These are phyloP conservation scores for Phainopepla nitens DNA, from an alignment of 2,113 vertebrate species.

Conservation along the genomic window DNA sequence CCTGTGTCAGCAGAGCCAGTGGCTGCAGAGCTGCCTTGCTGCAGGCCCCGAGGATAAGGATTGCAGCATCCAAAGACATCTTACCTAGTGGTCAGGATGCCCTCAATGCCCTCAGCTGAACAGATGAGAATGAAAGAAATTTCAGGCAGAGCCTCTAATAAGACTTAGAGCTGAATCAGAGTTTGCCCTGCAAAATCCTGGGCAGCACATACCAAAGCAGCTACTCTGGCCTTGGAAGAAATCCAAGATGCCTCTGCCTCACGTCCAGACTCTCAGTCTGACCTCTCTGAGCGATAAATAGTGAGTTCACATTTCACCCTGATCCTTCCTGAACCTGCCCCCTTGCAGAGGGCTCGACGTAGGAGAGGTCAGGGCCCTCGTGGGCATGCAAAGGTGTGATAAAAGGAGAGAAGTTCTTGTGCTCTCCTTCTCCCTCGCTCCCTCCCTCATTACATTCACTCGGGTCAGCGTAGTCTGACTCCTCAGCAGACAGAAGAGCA, in stretches of 20 bases:
- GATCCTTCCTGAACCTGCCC: constrained; percentile 46
- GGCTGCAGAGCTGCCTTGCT: not conserved
- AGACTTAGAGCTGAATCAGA: constrained; percentile 39
- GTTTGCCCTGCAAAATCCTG: constrained; percentile 44
- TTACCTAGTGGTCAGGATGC: not conserved
- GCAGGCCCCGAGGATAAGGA: not conserved
- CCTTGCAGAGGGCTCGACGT: constrained; percentile 20
- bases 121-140: constrained; percentile 21
- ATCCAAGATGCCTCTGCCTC: constrained; percentile 51
- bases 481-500: constrained; percentile 27
- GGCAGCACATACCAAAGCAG: constrained; percentile 25
- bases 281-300: constrained; percentile 48
- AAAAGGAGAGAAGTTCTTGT: constrained; percentile 52
- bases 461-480: constrained; percentile 24
- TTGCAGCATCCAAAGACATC: not conserved
- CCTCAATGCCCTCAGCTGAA: constrained; percentile 25
- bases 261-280: constrained; percentile 38
- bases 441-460: constrained; percentile 20
- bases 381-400: constrained; percentile 58
- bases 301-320: constrained; percentile 54
- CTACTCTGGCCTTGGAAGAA: constrained; percentile 40
- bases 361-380: constrained; percentile 12
- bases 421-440: constrained; percentile 25
- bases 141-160: constrained; percentile 27
- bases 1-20: not conserved